phyloP scores from a whole-genome alignment of 2,113 vertebrate genomes.

The Enhydra lutris region DNA sequence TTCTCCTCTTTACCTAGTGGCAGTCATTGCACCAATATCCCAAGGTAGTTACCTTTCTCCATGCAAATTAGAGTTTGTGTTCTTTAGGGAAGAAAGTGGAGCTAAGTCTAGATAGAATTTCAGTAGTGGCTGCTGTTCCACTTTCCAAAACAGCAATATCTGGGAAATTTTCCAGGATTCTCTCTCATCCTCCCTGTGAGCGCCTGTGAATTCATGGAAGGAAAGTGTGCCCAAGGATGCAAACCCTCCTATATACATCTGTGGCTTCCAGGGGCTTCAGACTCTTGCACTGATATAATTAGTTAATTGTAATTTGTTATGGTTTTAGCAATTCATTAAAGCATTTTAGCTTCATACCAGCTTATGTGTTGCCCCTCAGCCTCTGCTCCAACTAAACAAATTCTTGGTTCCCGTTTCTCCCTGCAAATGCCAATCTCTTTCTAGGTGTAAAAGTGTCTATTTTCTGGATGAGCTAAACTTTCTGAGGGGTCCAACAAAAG shows the following conservation, averaged over 20 bases:
- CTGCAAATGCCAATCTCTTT: background rate
- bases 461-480: background rate
- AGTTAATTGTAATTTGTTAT: background rate
- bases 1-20: background rate
- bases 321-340: background rate
- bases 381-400: background rate
- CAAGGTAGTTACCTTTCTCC: background rate
- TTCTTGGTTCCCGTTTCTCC: background rate
- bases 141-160: background rate
- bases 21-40: background rate
- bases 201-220: background rate
- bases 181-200: background rate
- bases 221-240: background rate
- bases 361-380: background rate
- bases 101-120: background rate
- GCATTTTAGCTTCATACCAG: background rate
- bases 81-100: background rate
- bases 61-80: background rate
- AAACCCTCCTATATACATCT: background rate
- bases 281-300: background rate
- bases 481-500: background rate
- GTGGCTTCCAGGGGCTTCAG: background rate
- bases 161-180: background rate
- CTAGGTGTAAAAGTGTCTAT: background rate
- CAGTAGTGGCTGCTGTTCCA: background rate